Base-by-base conservation (phyloP, 2,113 vertebrate genomes). In the Psilopogon haemacephalus region DNA sequence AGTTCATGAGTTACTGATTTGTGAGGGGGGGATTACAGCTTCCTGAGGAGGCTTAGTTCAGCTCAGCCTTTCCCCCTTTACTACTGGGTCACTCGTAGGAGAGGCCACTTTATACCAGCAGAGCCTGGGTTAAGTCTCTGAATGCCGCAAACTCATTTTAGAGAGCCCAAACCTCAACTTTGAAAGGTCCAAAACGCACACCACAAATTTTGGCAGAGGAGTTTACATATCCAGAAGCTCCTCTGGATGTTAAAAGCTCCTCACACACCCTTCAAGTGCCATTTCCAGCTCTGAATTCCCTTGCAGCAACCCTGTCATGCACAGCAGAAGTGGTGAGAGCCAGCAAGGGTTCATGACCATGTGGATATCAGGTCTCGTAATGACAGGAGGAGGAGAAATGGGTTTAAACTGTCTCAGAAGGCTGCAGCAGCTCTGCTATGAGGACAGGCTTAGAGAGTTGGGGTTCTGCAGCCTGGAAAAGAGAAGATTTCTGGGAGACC, bases 251-350 rank as follows among this genome's bases (percentile, higher is more conserved):
- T 52, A 35, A 35, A 33, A 15, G 35, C 12, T 48, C 6, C 52
- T 59, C 23, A 44, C 5, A 4, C 72, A 44, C 21, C 70, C 64
- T 33, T 7, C 14, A 42, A 35, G 18, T 18, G 42, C 72, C 44
- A 4, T 19, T 69, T 35, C 50, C 73, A 83, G 48, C 14, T 30
- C 12, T 1, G 19, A 42, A 42, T 12, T 0, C 60, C 56, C 33
- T 27, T 16, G 60, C 0, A 0, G 62, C n/a, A 56, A 59, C 1
- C 1, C 23, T 6, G 42, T 3, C 18, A 13, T 0, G 1, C 17
- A 23, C 26, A n/a, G 27, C 7, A 32, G n/a, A 69, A 59, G 38
- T 2, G 42, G n/a, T 50, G 30, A 6, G 9, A 64, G 59, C 28
- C 2, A 2, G 13, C 12, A 60, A 58, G 30, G 0, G 46, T 28